A percentile compares a stretch with the other conserved stretches of the same genome.
Conservation (phyloP, 2,888 invertebrate genomes). For the Diaprepes abbreviatus region DNA sequence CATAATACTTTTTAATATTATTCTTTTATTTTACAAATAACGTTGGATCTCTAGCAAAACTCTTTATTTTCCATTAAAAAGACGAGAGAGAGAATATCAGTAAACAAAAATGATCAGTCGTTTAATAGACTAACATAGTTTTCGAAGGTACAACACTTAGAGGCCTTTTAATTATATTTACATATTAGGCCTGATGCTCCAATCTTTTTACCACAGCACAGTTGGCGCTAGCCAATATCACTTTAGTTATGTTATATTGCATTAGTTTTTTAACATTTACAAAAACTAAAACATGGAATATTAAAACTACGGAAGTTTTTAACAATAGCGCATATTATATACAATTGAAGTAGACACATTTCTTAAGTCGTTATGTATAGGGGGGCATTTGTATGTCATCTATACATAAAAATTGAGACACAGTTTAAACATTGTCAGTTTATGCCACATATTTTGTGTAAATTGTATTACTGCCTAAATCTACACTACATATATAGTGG, state of each 20-base stretch:
- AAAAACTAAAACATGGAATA: conserved; percentile 1
- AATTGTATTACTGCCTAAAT: not conserved
- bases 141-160: conserved; percentile 26
- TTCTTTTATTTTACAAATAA: too few relatives aligned
- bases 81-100: conserved; percentile 11
- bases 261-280: conserved; percentile 40
- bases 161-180: conserved; percentile 45
- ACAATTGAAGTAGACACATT: not conserved
- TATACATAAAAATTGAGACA: not conserved
- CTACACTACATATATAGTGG: not conserved
- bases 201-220: conserved; percentile 57
- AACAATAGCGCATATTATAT: not conserved
- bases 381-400: not conserved
- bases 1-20: too few relatives aligned
- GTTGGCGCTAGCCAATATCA: conserved; percentile 60
- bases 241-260: conserved; percentile 53
- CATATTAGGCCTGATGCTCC: conserved; percentile 48
- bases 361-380: not conserved
- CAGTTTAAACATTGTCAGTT: conserved; percentile 1
- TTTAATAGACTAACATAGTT: conserved; percentile 15
- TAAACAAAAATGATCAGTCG: conserved; percentile 26
- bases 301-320: conserved; percentile 6
- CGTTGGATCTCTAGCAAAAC: not conserved
- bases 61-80: conserved; percentile 10
- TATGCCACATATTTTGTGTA: conserved; percentile 1